phyloP scores from a whole-genome alignment of 2,888 invertebrate species.

The Uropetala carovei region DNA sequence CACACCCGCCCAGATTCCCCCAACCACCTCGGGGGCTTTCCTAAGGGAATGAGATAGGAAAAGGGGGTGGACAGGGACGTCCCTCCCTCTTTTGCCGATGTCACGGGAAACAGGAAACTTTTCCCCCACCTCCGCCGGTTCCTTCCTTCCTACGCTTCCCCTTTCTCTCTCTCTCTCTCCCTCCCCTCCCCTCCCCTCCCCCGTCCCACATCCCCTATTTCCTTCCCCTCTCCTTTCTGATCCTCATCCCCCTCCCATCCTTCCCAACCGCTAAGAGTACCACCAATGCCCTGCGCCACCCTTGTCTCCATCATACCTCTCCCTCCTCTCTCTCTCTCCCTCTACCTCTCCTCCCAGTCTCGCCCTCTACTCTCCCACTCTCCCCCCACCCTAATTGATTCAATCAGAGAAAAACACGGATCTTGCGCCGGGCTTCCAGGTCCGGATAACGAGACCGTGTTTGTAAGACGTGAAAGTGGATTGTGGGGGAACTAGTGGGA shows the following conservation, averaged over 20 bases:
- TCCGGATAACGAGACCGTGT: slow-evolving; percentile 48
- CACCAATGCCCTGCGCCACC: slow-evolving; percentile 24
- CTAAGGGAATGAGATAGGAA: slow-evolving; percentile 8
- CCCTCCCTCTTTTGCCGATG: background rate
- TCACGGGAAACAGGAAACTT: slow-evolving; percentile 32
- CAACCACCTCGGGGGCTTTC: background rate
- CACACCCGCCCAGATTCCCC: slow-evolving; percentile 7
- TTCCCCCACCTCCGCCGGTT: background rate
- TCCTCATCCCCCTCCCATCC: background rate
- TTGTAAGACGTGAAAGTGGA: slow-evolving; percentile 56
- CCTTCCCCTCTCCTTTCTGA: no score
- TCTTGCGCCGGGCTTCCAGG: slow-evolving; percentile 30
- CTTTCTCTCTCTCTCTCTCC: background rate
- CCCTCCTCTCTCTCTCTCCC: background rate
- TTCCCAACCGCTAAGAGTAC: slow-evolving; percentile 40
- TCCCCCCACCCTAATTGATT: slow-evolving; percentile 33
- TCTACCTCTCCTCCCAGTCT: background rate
- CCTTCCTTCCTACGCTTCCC: background rate
- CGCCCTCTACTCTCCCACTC: background rate
- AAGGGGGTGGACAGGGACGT: background rate
- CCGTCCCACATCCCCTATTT: no score
- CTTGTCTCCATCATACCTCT: background rate
- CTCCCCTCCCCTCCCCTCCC: background rate
- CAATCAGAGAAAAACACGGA: slow-evolving; percentile 54
- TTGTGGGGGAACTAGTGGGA: slow-evolving; percentile 48